A percentile compares a stretch with the other conserved stretches of the same genome.
phyloP scores from a whole-genome alignment of 92 coral and sea anemone species.

The Nematostella vectensis region DNA sequence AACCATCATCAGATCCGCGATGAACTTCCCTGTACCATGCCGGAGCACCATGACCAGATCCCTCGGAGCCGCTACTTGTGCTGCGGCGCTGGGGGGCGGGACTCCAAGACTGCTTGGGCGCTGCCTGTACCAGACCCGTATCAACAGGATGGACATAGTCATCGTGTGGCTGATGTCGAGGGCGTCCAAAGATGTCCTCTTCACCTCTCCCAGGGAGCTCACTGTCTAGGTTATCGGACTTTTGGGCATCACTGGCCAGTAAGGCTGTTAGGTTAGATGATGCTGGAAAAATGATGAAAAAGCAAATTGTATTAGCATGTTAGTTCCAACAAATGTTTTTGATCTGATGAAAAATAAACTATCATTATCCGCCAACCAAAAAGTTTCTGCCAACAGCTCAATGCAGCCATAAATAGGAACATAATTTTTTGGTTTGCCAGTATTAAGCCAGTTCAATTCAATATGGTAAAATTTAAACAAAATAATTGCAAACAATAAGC shows the following conservation, averaged over 20 bases:
- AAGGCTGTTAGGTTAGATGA: slow-evolving; percentile 83
- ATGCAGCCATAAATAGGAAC: no score
- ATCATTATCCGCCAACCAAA: no score
- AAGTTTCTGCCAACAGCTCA: no score
- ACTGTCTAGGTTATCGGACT: slow-evolving; percentile 7
- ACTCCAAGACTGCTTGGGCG: slow-evolving; percentile 3
- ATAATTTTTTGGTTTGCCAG: no score
- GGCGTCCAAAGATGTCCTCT: not conserved
- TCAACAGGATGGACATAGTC: slow-evolving; percentile 28
- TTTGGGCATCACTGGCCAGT: slow-evolving; percentile 72
- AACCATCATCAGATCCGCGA: slow-evolving; percentile 56
- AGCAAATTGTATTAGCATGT: no score
- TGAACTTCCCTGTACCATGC: slow-evolving; percentile 89
- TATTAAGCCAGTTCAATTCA: no score
- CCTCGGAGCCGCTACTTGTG: slow-evolving; percentile 1
- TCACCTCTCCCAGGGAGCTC: slow-evolving; percentile 5
- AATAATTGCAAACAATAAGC: no score
- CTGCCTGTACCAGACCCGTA: not conserved
- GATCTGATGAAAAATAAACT: not conserved
- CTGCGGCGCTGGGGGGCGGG: not conserved
- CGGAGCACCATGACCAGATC: slow-evolving; percentile 57
- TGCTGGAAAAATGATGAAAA: slow-evolving; percentile 39
- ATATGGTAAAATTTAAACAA: no score
- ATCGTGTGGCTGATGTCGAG: not conserved
- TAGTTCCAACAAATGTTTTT: not conserved